Conservation (phyloP, 2,113 vertebrate species). For the Plecotus auritus region DNA sequence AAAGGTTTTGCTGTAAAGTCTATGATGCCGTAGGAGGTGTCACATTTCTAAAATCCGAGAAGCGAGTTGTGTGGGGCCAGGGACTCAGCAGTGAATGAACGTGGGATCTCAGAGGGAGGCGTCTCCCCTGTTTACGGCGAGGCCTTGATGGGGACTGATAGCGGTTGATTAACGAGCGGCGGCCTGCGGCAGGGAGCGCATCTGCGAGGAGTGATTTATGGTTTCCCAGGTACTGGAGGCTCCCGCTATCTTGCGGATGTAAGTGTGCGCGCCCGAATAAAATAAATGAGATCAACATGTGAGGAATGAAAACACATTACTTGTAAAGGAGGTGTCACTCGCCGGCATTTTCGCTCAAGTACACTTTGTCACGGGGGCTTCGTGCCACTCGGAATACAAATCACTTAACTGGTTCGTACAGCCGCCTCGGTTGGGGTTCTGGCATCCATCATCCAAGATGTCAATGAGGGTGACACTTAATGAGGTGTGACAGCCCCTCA, state of each 20-base stretch:
- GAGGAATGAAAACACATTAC: constrained; percentile 89
- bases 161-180: constrained; percentile 89
- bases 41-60: constrained; percentile 66
- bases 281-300: constrained; percentile 91
- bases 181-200: constrained; percentile 81
- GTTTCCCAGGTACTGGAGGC: constrained; percentile 83
- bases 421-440: constrained; percentile 83
- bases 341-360: constrained; percentile 86
- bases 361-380: constrained; percentile 85
- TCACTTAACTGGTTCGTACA: constrained; percentile 85
- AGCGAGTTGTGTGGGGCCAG: constrained; percentile 76
- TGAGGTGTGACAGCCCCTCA: constrained; percentile 82
- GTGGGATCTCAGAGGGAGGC: constrained; percentile 82
- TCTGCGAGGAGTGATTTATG: constrained; percentile 91
- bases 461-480: constrained; percentile 86
- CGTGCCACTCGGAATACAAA: constrained; percentile 85
- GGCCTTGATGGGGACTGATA: constrained; percentile 87
- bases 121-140: constrained; percentile 75
- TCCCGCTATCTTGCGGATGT: constrained; percentile 83
- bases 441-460: constrained; percentile 85
- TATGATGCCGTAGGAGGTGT: constrained; percentile 46
- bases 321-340: constrained; percentile 84
- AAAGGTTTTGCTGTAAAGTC: constrained; percentile 16
- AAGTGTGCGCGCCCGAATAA: constrained; percentile 83
- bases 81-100: constrained; percentile 81